Percentiles rank a stretch among this genome's conserved stretches.
Conservation (phyloP, 2,113 vertebrate genomes). For the Cranoglanis bouderius region DNA sequence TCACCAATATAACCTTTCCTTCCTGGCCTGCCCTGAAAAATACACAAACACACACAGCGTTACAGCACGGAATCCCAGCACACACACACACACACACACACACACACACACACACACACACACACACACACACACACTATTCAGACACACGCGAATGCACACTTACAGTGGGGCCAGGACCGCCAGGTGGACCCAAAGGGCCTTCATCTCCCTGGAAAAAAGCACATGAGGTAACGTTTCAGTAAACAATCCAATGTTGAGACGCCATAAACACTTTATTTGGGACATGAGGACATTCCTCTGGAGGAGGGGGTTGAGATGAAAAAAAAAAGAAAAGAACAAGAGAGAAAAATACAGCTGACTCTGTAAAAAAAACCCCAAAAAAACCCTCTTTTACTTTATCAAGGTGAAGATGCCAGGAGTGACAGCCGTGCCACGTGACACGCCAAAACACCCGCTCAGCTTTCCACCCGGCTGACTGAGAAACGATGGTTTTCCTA, state of each 20-base stretch:
- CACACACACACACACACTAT: constrained; percentile 12
- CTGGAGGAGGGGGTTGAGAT: neutral
- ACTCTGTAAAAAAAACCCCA: neutral
- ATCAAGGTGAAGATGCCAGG: neutral
- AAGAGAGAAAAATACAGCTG: neutral
- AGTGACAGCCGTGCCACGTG: neutral
- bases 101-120: constrained; percentile 34
- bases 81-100: constrained; percentile 25
- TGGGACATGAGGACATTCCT: neutral
- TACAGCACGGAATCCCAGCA: constrained; percentile 34
- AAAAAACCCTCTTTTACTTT: neutral
- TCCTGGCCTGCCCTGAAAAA: constrained; percentile 84
- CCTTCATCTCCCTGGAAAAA: constrained; percentile 88
- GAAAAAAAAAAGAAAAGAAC: too few species aligned
- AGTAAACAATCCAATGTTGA: constrained; percentile 12
- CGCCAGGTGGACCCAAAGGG: constrained; percentile 83
- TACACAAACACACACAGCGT: constrained; percentile 33
- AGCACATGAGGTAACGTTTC: constrained; percentile 36
- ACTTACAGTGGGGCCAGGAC: constrained; percentile 82
- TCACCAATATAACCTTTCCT: constrained; percentile 86
- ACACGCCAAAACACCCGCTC: neutral
- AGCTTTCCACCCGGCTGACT: neutral
- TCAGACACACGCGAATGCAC: neutral
- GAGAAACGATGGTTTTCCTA: neutral
- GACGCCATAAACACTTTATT: neutral